phyloP scores from a whole-genome alignment of 1,140 invertebrate genomes.

The Bombus balteatus region DNA sequence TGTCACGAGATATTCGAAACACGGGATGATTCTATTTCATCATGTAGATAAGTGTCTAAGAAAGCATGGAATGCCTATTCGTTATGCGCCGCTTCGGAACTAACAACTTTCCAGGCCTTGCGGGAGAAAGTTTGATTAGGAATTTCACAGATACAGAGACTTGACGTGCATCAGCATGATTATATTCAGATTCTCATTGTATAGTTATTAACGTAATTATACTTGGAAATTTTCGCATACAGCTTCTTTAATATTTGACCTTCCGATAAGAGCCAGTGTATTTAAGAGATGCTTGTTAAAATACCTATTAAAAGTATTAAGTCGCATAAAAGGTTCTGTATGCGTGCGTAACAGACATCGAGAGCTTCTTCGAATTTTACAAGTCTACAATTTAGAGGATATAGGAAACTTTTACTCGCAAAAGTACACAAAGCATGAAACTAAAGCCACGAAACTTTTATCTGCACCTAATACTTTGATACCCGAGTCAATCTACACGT shows the following conservation, averaged over 20 bases:
- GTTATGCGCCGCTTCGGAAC: neutral
- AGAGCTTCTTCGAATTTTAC: no score
- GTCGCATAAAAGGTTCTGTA: neutral
- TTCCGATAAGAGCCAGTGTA: no score
- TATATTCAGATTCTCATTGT: neutral
- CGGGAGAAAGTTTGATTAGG: slow-evolving; percentile 43
- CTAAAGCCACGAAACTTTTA: neutral
- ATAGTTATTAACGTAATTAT: neutral
- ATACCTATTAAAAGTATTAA: neutral
- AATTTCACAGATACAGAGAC: slow-evolving; percentile 12
- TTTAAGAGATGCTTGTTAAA: neutral
- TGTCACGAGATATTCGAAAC: neutral
- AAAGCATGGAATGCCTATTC: neutral
- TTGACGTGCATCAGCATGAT: neutral
- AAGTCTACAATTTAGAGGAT: neutral
- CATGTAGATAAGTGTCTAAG: neutral
- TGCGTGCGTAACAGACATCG: no score
- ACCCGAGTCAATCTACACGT: neutral
- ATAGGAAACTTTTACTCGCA: neutral
- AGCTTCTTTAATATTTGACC: neutral
- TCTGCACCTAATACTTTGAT: neutral
- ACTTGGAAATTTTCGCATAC: neutral
- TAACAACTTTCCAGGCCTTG: slow-evolving; percentile 6
- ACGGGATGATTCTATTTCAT: neutral
- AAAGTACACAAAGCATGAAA: no score